phyloP scores from a whole-genome alignment of 1,140 invertebrate species.

The Brachionus paranguensis region DNA sequence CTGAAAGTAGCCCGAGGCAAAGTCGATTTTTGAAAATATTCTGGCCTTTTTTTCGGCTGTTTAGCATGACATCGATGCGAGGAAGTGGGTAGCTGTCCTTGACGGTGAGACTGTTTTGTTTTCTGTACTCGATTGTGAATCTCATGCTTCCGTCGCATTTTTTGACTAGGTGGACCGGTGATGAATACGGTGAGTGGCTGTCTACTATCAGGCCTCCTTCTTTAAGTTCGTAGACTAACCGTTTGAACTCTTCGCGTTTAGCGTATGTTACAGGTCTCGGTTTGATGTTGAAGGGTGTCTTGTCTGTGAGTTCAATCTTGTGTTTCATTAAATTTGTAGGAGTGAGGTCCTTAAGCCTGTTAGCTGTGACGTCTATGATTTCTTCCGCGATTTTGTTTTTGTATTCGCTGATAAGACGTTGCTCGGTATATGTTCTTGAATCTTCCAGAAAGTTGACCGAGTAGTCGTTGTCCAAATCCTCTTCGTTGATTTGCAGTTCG shows the following conservation, averaged over 20 bases:
- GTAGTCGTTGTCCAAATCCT: background rate
- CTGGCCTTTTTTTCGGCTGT: background rate
- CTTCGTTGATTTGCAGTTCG: background rate
- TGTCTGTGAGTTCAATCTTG: too few relatives aligned
- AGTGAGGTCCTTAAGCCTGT: background rate
- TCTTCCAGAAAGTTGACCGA: background rate
- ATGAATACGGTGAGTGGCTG: too few relatives aligned
- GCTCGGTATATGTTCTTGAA: background rate
- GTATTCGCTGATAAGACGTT: background rate
- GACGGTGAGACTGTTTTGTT: background rate
- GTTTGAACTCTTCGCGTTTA: too few relatives aligned
- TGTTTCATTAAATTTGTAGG: too few relatives aligned
- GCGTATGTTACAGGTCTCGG: too few relatives aligned
- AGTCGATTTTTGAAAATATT: background rate
- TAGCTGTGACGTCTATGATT: background rate
- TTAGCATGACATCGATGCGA: constrained; percentile 25
- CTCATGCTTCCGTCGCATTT: constrained; percentile 13
- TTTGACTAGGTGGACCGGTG: too few relatives aligned
- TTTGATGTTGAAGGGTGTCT: too few relatives aligned
- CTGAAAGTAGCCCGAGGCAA: constrained; percentile 5
- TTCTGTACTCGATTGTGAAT: background rate
- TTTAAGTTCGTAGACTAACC: too few relatives aligned
- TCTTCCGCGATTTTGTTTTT: background rate
- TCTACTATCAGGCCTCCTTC: too few relatives aligned
- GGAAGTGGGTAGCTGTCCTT: constrained; percentile 1